Evolutionary conservation across 2,113 vertebrate species (phyloP).

Genomic region (Onychorhynchus coronatus): DNA sequence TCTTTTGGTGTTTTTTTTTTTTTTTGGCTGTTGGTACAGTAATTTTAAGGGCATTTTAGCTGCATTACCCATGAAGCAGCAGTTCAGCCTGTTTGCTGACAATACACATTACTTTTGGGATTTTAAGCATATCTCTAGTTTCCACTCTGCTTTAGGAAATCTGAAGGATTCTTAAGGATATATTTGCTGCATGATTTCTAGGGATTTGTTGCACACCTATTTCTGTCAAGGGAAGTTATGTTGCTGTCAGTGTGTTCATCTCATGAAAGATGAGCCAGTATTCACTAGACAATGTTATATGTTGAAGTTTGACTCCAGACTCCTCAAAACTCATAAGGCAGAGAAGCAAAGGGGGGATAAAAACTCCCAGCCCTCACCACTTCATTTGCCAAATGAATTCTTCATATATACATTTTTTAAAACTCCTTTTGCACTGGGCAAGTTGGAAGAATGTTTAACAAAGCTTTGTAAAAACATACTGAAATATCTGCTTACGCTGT

Average conservation of each 20-base stretch:
- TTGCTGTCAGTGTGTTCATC: background rate
- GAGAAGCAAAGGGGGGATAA: background rate
- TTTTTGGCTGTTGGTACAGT: background rate
- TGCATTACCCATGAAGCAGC: background rate
- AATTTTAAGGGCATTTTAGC: background rate
- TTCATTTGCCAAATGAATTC: background rate
- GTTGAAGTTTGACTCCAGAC: background rate
- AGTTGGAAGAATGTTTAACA: background rate
- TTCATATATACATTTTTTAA: background rate
- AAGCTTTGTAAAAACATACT: background rate
- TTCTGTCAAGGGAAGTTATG: background rate
- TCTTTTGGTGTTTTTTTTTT: background rate
- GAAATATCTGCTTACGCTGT: background rate
- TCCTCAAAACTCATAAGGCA: background rate
- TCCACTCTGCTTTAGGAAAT: background rate
- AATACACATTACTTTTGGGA: background rate
- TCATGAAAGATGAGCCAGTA: background rate
- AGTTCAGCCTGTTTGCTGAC: conserved; percentile 22
- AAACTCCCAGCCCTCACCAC: background rate
- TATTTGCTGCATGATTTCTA: conserved; percentile 16
- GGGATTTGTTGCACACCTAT: background rate
- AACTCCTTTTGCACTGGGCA: background rate
- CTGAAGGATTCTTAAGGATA: background rate
- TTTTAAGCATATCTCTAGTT: background rate
- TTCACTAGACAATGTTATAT: background rate